Conservation (phyloP, 2,113 vertebrate genomes). For the Hystrix brachyura region DNA sequence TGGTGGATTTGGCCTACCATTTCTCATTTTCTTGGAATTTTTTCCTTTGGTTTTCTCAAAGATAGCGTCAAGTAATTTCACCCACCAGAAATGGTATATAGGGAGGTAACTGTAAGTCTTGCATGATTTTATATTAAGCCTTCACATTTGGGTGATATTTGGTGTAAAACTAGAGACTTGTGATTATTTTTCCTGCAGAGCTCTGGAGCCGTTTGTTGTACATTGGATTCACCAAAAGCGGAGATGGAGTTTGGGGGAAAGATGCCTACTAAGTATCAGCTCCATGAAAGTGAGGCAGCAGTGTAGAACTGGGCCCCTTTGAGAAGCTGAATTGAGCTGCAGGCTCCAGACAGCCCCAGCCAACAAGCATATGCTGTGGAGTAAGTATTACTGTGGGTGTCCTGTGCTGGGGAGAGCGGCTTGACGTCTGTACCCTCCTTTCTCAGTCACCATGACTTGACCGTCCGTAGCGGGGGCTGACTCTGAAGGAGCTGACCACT, state of each 20-base stretch:
- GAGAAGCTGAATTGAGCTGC: background rate
- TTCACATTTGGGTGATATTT: background rate
- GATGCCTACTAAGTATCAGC: background rate
- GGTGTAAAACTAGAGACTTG: background rate
- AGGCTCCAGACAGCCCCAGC: background rate
- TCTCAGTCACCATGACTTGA: background rate
- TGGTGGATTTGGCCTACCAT: background rate
- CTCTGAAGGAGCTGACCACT: background rate
- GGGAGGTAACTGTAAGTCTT: background rate
- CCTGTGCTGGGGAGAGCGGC: background rate
- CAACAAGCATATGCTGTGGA: background rate
- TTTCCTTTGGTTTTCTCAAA: background rate
- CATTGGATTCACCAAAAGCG: background rate
- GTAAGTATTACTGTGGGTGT: background rate
- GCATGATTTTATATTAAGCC: background rate
- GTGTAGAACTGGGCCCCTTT: background rate
- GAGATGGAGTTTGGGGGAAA: background rate
- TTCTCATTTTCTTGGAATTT: conserved; percentile 20
- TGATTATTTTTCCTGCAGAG: background rate
- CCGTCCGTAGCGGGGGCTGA: background rate
- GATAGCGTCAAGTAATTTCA: background rate
- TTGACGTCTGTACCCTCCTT: background rate
- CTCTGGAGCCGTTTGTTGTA: background rate
- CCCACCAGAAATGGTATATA: background rate
- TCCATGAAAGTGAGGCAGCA: background rate